These are phyloP conservation scores for Anodontia alba DNA, from an alignment of 2,888 invertebrate genomes.

Conservation along the genomic window DNA sequence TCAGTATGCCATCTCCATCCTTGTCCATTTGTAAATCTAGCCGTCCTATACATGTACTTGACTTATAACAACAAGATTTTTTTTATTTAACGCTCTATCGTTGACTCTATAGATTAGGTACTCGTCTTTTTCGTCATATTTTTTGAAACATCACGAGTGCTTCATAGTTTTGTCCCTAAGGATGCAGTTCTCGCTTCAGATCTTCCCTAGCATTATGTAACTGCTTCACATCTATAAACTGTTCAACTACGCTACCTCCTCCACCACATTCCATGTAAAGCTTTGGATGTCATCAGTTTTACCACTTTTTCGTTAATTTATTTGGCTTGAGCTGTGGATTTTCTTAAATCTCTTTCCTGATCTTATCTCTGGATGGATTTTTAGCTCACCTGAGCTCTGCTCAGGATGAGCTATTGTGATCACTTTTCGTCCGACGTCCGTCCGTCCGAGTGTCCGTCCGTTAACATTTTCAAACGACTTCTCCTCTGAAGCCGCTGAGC, in stretches of 20 bases:
- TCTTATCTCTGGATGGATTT: too few relatives aligned
- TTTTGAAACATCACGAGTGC: neutral
- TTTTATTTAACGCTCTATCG: slow-evolving; percentile 11
- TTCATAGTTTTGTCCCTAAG: slow-evolving; percentile 3
- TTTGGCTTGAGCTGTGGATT: neutral
- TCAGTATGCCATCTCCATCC: slow-evolving; percentile 6
- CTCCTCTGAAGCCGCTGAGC: too few relatives aligned
- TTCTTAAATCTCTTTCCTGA: neutral
- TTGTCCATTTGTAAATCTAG: slow-evolving; percentile 10
- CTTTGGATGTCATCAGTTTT: neutral
- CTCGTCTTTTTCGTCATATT: slow-evolving; percentile 14
- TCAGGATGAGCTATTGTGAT: too few relatives aligned
- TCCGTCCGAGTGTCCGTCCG: too few relatives aligned
- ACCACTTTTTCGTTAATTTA: slow-evolving; percentile 8
- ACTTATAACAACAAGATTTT: slow-evolving; percentile 24
- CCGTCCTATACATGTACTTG: slow-evolving; percentile 9
- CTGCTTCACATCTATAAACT: slow-evolving; percentile 12
- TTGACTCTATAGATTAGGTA: slow-evolving; percentile 14
- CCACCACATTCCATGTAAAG: neutral
- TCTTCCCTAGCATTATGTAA: neutral
- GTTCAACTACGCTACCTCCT: neutral
- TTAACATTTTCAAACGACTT: too few relatives aligned
- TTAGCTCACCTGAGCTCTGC: too few relatives aligned
- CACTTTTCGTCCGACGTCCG: too few relatives aligned
- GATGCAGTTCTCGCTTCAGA: neutral